A percentile compares a stretch with the other conserved stretches of the same genome.
Evolutionary conservation across 92 coral and sea anemone species (phyloP).

Genomic region (Phymanthus crucifer): DNA sequence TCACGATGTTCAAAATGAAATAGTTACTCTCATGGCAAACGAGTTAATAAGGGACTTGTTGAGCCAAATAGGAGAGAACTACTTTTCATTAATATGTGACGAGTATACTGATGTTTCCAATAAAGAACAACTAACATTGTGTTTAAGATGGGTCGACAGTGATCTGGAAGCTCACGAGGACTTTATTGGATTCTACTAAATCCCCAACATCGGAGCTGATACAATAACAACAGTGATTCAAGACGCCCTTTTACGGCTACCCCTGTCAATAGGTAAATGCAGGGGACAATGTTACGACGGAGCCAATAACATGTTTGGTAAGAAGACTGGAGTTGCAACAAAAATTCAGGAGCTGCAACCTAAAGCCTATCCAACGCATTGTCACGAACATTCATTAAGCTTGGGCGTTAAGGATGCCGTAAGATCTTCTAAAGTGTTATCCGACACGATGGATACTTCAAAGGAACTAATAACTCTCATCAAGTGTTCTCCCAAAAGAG

Average conservation of each 20-base stretch:
- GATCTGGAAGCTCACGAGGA: constrained; percentile 38
- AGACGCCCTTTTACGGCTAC: constrained; percentile 16
- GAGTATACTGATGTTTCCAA: constrained; percentile 6
- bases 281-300: constrained; percentile 67
- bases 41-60: neutral
- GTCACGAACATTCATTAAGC: constrained; percentile 32
- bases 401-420: constrained; percentile 23
- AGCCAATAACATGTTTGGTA: constrained; percentile 52
- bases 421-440: neutral
- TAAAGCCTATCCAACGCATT: constrained; percentile 37
- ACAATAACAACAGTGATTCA: constrained; percentile 30
- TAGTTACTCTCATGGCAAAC: neutral
- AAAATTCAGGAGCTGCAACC: constrained; percentile 35
- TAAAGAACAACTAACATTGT: constrained; percentile 50
- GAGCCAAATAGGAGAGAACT: neutral
- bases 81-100: neutral
- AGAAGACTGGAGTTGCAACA: constrained; percentile 30
- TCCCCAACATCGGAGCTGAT: constrained; percentile 31
- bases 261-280: constrained; percentile 7
- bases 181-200: constrained; percentile 45
- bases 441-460: constrained; percentile 30
- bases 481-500: constrained; percentile 37
- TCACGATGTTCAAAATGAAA: constrained; percentile 3
- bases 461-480: constrained; percentile 19
- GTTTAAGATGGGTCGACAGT: constrained; percentile 43